phyloP scores from a whole-genome alignment of 2,888 invertebrate genomes.

The Prenolepis imparis region DNA sequence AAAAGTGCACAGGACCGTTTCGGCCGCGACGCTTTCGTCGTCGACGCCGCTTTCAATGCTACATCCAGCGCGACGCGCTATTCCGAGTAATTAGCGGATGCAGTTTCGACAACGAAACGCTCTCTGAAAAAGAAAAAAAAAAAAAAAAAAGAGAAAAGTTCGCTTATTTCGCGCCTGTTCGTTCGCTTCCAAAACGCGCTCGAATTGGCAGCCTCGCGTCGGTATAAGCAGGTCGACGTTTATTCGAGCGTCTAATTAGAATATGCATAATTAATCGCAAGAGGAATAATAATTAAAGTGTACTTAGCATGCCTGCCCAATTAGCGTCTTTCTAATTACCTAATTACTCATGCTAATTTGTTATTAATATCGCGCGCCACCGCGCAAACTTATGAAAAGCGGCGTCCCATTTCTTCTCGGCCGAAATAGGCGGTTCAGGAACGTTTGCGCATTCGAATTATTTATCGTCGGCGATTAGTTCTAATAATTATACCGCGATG shows the following conservation, averaged over 20 bases:
- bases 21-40: conserved; percentile 27
- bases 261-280: conserved; percentile 63
- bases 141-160: conserved; percentile 40
- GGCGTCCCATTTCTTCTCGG: conserved; percentile 36
- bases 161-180: conserved; percentile 41
- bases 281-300: conserved; percentile 73
- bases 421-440: not conserved
- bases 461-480: conserved; percentile 28
- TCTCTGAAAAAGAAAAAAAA: conserved; percentile 44
- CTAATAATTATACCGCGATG: not conserved
- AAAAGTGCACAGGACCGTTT: conserved; percentile 72
- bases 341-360: conserved; percentile 76
- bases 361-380: conserved; percentile 70
- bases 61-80: conserved; percentile 32
- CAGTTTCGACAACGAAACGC: conserved; percentile 54
- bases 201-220: conserved; percentile 37
- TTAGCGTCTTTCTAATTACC: conserved; percentile 76
- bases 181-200: conserved; percentile 33
- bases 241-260: conserved; percentile 66
- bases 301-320: conserved; percentile 68
- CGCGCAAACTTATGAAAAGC: conserved; percentile 30
- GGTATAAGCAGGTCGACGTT: conserved; percentile 47
- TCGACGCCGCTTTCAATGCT: conserved; percentile 38
- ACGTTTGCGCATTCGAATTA: conserved; percentile 19
- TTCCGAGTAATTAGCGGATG: conserved; percentile 67